Evolutionary conservation across 2,888 invertebrate genomes (phyloP).

Genomic region (Prosapia bicincta): DNA sequence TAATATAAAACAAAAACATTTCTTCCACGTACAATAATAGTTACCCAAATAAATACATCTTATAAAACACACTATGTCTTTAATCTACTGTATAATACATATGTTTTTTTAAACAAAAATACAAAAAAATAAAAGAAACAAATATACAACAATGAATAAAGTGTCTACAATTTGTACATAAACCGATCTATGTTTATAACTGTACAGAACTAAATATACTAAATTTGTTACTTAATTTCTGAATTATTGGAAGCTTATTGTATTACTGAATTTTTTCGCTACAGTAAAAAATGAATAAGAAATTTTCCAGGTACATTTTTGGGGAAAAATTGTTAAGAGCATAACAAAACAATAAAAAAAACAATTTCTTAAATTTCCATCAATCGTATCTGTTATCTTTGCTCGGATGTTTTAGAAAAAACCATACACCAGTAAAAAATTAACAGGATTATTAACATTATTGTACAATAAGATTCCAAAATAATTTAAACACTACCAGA

Average conservation of each 20-base stretch:
- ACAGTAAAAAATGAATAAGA: too few relatives aligned
- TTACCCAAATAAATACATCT: background rate
- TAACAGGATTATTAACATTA: too few relatives aligned
- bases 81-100: background rate
- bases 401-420: too few relatives aligned
- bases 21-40: background rate
- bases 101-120: background rate
- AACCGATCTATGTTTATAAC: background rate
- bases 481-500: background rate
- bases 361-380: too few relatives aligned
- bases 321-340: too few relatives aligned
- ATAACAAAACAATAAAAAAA: too few relatives aligned
- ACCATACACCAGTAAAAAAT: too few relatives aligned
- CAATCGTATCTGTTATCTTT: too few relatives aligned
- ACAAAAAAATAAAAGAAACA: background rate
- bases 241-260: background rate
- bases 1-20: background rate
- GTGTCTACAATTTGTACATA: background rate
- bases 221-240: background rate
- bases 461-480: background rate
- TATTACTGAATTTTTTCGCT: too few relatives aligned
- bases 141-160: background rate
- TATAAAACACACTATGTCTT: slow-evolving; percentile 2
- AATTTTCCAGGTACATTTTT: too few relatives aligned
- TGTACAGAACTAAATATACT: background rate